These are phyloP conservation scores for Drosophila lacicola DNA, from an alignment of 2,888 invertebrate species.

Conservation along the genomic window DNA sequence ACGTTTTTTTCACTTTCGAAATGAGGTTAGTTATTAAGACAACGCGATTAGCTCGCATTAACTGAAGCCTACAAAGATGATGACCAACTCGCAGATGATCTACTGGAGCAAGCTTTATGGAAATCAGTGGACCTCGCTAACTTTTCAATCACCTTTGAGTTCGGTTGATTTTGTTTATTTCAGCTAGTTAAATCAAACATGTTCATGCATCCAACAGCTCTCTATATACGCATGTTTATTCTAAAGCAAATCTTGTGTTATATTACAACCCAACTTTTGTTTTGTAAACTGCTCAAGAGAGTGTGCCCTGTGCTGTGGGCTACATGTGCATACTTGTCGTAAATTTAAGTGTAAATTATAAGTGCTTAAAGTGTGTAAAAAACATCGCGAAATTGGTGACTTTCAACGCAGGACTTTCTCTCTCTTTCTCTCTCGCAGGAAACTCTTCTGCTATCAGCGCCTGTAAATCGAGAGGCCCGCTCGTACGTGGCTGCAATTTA, in stretches of 20 bases:
- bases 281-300: conserved; percentile 2
- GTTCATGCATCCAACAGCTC: conserved; percentile 16
- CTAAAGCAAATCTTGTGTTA: neutral
- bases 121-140: conserved; percentile 5
- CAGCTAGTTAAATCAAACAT: conserved; percentile 24
- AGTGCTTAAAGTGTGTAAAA: conserved; percentile 30
- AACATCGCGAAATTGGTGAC: conserved; percentile 60
- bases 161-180: conserved; percentile 13
- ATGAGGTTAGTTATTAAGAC: conserved; percentile 55
- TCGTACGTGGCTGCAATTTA: conserved; percentile 44
- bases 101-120: conserved; percentile 12
- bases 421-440: neutral
- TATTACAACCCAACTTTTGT: conserved; percentile 1
- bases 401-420: conserved; percentile 56
- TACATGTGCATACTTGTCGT: conserved; percentile 22
- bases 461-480: conserved; percentile 55
- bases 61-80: neutral
- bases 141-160: neutral
- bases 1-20: conserved; percentile 55
- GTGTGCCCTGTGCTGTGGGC: conserved; percentile 16
- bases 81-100: neutral
- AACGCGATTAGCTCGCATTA: conserved; percentile 31
- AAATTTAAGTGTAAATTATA: conserved; percentile 21
- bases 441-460: conserved; percentile 27
- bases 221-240: neutral